A percentile compares a stretch with the other conserved stretches of the same genome.
Conservation (phyloP, 2,888 invertebrate species). For the Heliconius charithonia region DNA sequence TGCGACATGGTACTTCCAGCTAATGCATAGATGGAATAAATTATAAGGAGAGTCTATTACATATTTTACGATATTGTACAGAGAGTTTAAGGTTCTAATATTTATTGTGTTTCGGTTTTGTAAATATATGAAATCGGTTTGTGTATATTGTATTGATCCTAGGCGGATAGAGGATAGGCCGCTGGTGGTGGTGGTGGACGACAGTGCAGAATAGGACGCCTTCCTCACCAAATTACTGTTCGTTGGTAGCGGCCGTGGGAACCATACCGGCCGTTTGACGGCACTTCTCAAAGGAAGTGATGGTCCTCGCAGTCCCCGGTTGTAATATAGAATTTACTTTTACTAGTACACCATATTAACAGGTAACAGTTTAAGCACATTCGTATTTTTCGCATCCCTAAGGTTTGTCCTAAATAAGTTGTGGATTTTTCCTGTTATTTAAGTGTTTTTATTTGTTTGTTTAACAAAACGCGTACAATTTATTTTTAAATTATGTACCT, state of each 20-base stretch:
- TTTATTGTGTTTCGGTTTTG: conserved; percentile 72
- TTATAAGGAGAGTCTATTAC: conserved; percentile 60
- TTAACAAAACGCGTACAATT: conserved; percentile 67
- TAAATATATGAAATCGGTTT: conserved; percentile 61
- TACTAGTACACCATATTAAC: conserved; percentile 23
- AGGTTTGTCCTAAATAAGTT: conserved; percentile 55
- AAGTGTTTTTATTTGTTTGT: conserved; percentile 60
- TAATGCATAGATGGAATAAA: conserved; percentile 30
- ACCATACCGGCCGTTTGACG: neutral
- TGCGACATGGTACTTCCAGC: conserved; percentile 25
- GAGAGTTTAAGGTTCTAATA: conserved; percentile 77
- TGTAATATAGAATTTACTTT: too few species aligned
- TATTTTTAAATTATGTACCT: conserved; percentile 69
- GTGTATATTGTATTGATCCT: conserved; percentile 45
- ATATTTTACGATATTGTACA: conserved; percentile 69
- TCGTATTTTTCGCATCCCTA: conserved; percentile 43
- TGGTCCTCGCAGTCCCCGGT: neutral
- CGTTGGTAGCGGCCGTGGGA: conserved; percentile 8
- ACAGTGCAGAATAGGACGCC: too few species aligned
- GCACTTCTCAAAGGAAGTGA: too few species aligned
- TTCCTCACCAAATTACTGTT: conserved; percentile 4
- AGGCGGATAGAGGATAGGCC: conserved; percentile 12
- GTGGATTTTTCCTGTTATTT: conserved; percentile 47
- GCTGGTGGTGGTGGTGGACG: conserved; percentile 24
- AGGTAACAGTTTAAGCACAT: conserved; percentile 24